Conservation (phyloP, 2,888 invertebrate species). For the Drosophila fulvimacula region DNA sequence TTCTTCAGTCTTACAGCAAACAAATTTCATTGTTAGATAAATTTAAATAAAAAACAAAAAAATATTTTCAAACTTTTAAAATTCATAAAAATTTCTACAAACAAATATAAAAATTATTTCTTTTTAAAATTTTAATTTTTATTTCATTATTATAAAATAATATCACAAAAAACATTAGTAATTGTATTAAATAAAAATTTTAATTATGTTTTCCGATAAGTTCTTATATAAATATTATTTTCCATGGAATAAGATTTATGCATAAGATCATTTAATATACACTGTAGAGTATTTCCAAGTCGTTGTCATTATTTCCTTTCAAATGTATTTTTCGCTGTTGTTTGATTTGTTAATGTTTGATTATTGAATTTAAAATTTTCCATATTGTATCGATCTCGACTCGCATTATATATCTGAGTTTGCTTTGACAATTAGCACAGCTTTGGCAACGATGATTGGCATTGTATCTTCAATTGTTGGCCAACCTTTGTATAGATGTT, state of each 20-base stretch:
- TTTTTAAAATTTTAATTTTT: too few species aligned
- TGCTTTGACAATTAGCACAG: constrained; percentile 63
- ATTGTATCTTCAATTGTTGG: constrained; percentile 54
- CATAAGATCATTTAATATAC: not conserved
- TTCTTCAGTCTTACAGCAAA: not conserved
- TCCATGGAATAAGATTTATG: too few species aligned
- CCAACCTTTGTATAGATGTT: constrained; percentile 23
- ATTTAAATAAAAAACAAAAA: not conserved
- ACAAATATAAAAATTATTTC: too few species aligned
- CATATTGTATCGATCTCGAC: constrained; percentile 58
- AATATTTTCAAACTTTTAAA: not conserved
- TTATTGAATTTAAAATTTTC: constrained; percentile 67
- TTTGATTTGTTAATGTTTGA: constrained; percentile 48
- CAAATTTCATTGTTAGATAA: not conserved
- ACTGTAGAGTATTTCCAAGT: constrained; percentile 27
- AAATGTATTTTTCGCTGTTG: constrained; percentile 16
- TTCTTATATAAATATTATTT: too few species aligned
- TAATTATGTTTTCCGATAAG: not conserved
- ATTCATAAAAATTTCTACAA: too few species aligned
- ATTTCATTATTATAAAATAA: not conserved
- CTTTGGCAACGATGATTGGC: constrained; percentile 52
- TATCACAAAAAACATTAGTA: too few species aligned
- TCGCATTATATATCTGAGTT: constrained; percentile 35
- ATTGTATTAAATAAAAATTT: too few species aligned
- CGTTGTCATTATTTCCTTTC: constrained; percentile 5